Conservation (phyloP, 2,113 vertebrate genomes). For the Anas platyrhynchos region DNA sequence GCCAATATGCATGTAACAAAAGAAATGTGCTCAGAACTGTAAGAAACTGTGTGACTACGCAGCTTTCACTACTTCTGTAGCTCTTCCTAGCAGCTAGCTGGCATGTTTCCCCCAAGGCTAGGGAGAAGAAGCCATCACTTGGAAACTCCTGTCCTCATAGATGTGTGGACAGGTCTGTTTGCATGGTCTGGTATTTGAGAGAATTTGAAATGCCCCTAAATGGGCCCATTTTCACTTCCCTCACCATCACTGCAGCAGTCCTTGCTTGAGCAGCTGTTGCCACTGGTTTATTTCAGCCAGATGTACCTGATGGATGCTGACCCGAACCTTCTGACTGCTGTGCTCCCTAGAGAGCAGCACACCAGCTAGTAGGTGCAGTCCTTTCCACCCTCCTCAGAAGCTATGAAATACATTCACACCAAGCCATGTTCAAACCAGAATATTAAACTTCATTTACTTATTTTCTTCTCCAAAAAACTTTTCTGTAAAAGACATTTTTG, state of each 20-base stretch:
- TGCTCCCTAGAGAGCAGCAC: background rate
- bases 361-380: background rate
- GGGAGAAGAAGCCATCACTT: background rate
- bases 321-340: background rate
- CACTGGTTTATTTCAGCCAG: background rate
- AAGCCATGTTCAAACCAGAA: background rate
- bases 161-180: background rate
- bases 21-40: background rate
- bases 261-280: background rate
- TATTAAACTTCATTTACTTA: background rate
- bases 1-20: background rate
- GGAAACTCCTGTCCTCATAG: background rate
- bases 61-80: background rate
- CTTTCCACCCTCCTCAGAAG: background rate
- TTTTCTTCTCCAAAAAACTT: background rate
- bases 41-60: background rate
- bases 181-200: background rate
- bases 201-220: background rate
- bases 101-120: background rate
- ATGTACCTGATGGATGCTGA: background rate
- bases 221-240: background rate
- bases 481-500: background rate
- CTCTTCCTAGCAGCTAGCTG: background rate
- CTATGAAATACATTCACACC: background rate
- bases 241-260: background rate